Evolutionary conservation across 1,140 invertebrate genomes (phyloP).

Genomic region (Drosophila asahinai): DNA sequence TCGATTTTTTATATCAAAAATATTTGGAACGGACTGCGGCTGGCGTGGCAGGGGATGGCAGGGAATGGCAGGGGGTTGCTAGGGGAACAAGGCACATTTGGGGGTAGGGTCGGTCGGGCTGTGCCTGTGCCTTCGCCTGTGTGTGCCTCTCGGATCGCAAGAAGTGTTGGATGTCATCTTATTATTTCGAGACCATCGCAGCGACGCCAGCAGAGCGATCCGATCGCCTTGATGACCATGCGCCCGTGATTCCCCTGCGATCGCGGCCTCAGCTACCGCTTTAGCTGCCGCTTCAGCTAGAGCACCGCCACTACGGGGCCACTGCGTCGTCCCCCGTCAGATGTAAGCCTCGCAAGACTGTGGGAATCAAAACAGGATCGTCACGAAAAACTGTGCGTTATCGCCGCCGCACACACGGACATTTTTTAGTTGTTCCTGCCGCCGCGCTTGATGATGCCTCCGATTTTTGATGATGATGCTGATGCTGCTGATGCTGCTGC

Average conservation of each 20-base stretch:
- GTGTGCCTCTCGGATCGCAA: conserved; percentile 52
- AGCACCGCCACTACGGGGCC: conserved; percentile 35
- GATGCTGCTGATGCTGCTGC: conserved; percentile 24
- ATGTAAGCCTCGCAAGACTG: conserved; percentile 79
- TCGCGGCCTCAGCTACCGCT: conserved; percentile 34
- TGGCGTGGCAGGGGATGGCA: conserved; percentile 17
- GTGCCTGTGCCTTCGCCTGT: conserved; percentile 39
- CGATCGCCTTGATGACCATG: conserved; percentile 74
- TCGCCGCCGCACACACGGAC: conserved; percentile 58
- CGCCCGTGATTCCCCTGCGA: conserved; percentile 64
- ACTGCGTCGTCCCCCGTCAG: conserved; percentile 61
- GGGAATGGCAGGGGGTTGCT: conserved; percentile 34
- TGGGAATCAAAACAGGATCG: conserved; percentile 85
- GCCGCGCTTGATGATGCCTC: conserved; percentile 59
- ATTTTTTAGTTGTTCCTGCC: conserved; percentile 41
- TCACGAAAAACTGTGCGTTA: conserved; percentile 55
- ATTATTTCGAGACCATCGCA: conserved; percentile 81
- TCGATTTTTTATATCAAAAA: conserved; percentile 77
- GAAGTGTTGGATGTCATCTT: conserved; percentile 85
- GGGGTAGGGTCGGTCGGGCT: conserved; percentile 51
- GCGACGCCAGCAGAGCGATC: conserved; percentile 46
- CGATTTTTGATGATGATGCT: conserved; percentile 59
- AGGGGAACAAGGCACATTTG: conserved; percentile 31
- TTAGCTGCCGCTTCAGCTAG: conserved; percentile 7
- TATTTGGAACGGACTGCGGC: conserved; percentile 71